Base-by-base conservation (phyloP, 1,140 invertebrate species). In the Drosophila bipectinata region DNA sequence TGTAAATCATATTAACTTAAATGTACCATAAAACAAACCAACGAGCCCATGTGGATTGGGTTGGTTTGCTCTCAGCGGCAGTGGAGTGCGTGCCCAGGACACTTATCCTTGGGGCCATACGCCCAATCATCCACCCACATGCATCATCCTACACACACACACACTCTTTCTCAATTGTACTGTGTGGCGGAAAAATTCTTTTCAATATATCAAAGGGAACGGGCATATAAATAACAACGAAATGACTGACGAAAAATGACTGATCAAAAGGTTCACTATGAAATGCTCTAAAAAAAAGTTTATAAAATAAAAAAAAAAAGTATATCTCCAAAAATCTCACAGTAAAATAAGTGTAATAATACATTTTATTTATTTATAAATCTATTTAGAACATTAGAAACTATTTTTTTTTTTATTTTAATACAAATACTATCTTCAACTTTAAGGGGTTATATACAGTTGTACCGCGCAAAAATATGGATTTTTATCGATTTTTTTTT, bases 1-100 rank as follows among this genome's bases (percentile, higher is more conserved):
- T 82, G 83, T 88, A 88, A 87, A 87, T 87, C 78, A 87, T 88
- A 87, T 87, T 87, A 87, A 79, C 75, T 88, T 88, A 69, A 88
- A 76, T 88, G 75, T 82, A 76, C 64, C 82, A 88, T 72, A 82
- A 79, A 82, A 75, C 79, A 72, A 79, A 84, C 47, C 57, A 47
- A 49, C 56, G 28, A 56, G 53, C 63, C 51, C 63, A 69, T 69
- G 66, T 49, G 66, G 18, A 52, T 53, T 75, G 72, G 47, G 58
- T 49, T 60, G 58, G 54, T 63, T 79, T 54, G 54, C n/a, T 24
- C n/a, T 30, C 15, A 59, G 10, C 72, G 8, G 1, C 1, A 12
- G 6, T 14, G 34, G 12, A 18, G 26, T 69, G 66, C 66, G 63
- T 69, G 63, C 66, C 51, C 63, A 69, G 63, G 66, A 69, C 62